Evolutionary conservation across 2,113 vertebrate species (phyloP).

Genomic region (Microtus ochrogaster): DNA sequence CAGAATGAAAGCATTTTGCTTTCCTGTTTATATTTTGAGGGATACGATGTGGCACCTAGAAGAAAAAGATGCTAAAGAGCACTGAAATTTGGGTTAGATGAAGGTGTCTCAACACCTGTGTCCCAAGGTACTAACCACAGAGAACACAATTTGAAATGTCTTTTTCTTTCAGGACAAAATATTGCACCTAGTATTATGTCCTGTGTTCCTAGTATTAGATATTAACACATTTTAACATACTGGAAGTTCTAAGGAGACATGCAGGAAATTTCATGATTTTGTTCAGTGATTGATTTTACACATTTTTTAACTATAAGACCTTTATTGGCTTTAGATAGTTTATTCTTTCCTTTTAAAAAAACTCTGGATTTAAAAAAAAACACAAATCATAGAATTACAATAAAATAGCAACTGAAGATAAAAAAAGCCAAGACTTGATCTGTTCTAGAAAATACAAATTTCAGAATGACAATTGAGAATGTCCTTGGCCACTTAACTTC

Average conservation of each 20-base stretch:
- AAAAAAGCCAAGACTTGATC: conserved; percentile 22
- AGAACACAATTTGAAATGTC: neutral
- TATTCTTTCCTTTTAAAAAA: conserved; percentile 39
- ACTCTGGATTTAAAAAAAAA: conserved; percentile 14
- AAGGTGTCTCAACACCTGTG: neutral
- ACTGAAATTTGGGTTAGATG: conserved; percentile 30
- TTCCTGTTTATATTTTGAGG: neutral
- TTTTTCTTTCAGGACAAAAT: neutral
- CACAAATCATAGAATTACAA: neutral
- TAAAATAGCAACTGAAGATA: neutral
- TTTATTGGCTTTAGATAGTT: neutral
- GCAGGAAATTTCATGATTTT: conserved; percentile 19
- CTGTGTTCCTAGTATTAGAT: neutral
- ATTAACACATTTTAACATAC: neutral
- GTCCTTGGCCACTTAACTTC: neutral
- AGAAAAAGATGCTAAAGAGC: conserved; percentile 37
- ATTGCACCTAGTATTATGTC: neutral
- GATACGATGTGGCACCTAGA: neutral
- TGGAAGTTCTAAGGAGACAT: neutral
- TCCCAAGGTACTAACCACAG: neutral
- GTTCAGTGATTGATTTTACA: conserved; percentile 44
- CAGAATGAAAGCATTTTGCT: neutral
- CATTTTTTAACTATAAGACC: neutral
- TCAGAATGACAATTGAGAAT: neutral
- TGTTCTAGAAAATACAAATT: conserved; percentile 18